Evolutionary conservation across 2,888 invertebrate species (phyloP), one percentile per base, ranked within the genome.

Genomic region (Lagria hirta): DNA sequence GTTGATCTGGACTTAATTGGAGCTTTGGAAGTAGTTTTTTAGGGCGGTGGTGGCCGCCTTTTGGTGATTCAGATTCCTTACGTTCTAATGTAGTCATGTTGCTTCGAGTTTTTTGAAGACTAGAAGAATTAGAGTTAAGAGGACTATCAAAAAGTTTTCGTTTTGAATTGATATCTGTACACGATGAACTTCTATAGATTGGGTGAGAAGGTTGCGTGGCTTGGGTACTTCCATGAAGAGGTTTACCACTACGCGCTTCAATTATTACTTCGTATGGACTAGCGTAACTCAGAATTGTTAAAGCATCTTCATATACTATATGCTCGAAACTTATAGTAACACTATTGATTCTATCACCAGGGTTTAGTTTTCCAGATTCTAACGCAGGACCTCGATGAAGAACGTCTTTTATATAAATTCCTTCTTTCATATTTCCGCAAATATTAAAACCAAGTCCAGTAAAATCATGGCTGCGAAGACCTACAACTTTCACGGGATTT

Each of bases 361-460:
- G 82, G 69, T 84, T 81, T 55, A 93, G 78, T 62, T 79, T 78
- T 47, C 88, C 88, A 3, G 88, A 89, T 56, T 91, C 91, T 1
- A 84, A 87, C 0, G 94, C 93, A 0, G 93, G 93, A 1, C 93
- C 93, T 51, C 88, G 81, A 61, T 89, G 83, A 34, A 91, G 77
- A 8, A 94, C 83, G 52, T 92, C 89, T 66, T 89, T 91, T 23
- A 94, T 83, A 66, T 82, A 88, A 44, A 94, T 92, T 1, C 94
- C 94, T 53, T 93, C 91, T 42, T 88, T 76, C 78, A 92, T 89
- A 57, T 90, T 92, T n/a, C 94, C 94, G 43, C 84, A 84, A 51
- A 92, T 87, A 64, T 87, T 84, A 71, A 93, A 85, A 1, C 92
- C 92, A 0, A 93, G 75, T 0, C 93, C 92, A 1, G 90, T 89